These are phyloP conservation scores for Xenopus petersii DNA, from an alignment of 2,797 vertebrate species.

Conservation along the genomic window DNA sequence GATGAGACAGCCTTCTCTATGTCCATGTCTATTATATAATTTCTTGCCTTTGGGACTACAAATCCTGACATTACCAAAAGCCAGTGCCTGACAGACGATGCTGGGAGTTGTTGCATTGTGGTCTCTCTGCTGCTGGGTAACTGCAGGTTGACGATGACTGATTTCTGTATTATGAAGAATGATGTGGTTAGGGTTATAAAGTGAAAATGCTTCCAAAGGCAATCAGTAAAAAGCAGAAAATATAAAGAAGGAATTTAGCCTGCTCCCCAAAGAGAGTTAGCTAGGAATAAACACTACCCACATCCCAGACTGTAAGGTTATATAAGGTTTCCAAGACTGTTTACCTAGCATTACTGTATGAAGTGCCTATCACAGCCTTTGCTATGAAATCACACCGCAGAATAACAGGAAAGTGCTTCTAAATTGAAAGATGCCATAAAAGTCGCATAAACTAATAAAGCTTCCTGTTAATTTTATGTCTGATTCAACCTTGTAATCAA, in stretches of 20 bases:
- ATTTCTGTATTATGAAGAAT: too few relatives aligned
- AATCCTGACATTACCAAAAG: neutral
- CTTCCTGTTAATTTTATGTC: slow-evolving; percentile 49
- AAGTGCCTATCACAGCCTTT: slow-evolving; percentile 18
- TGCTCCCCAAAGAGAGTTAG: neutral
- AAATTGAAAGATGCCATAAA: slow-evolving; percentile 49
- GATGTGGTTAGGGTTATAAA: too few relatives aligned
- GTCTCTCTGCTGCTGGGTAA: neutral
- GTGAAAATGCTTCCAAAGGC: neutral
- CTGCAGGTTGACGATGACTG: too few relatives aligned
- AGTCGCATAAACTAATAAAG: slow-evolving; percentile 40
- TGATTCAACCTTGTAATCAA: slow-evolving; percentile 39
- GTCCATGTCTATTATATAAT: too few relatives aligned
- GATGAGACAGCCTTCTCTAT: too few relatives aligned
- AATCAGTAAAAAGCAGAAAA: neutral
- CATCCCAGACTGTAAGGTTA: slow-evolving; percentile 3
- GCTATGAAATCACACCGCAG: slow-evolving; percentile 36
- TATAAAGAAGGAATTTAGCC: neutral
- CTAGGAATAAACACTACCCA: slow-evolving; percentile 6
- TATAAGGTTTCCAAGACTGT: slow-evolving; percentile 7
- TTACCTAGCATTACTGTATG: slow-evolving; percentile 3
- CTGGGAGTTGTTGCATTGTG: neutral
- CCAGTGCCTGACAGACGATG: neutral
- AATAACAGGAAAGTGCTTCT: slow-evolving; percentile 46
- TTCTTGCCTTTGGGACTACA: neutral